Base-by-base conservation (phyloP, 2,888 invertebrate species). In the Dryomyza anilis region DNA sequence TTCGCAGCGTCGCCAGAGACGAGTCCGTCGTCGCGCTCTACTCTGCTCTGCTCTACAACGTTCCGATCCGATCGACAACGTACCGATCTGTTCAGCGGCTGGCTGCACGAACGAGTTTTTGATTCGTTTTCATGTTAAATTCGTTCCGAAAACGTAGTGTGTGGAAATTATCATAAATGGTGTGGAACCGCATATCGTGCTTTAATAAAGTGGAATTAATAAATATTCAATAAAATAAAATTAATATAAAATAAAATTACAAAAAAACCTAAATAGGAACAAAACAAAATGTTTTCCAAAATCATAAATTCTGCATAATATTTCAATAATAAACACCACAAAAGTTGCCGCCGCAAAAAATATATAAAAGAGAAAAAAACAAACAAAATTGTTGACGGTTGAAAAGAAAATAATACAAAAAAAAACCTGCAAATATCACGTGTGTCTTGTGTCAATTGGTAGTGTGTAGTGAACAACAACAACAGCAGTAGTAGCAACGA, bases 81-180 rank as follows among this genome's bases (percentile, higher is more conserved):
- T 25, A 30, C 23, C 23, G 23, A 2, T n/a, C 39, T 19, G 14
- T 43, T 39, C 52, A 21, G n/a, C 52, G 10, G 43, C 46, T 27
- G 33, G 52, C 58, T 52, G 23, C 62, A 19, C 12, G 58, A 50
- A 63, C 63, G 43, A 63, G 63, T 67, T 66, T 57, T 59, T 53
- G 53, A 53, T 53, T 55, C 46, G 55, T 52, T 66, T 66, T 63
- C 50, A 30, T 29, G 8, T 46, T 43, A 27, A 50, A 56, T 64
- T 67, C 64, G 63, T 57, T 36, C 33, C 39, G 60, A 55, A 53
- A 48, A 48, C 60, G 57, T 57, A 63, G 63, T 61, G 64, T 67
- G 66, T 64, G 63, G 63, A 64, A 64, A 64, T 67, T 57, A 33
- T 64, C 46, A 52, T 63, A 67, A 63, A 64, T 61, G 56, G 64